phyloP scores from a whole-genome alignment of 2,113 vertebrate species.

The Morphnarchus princeps region DNA sequence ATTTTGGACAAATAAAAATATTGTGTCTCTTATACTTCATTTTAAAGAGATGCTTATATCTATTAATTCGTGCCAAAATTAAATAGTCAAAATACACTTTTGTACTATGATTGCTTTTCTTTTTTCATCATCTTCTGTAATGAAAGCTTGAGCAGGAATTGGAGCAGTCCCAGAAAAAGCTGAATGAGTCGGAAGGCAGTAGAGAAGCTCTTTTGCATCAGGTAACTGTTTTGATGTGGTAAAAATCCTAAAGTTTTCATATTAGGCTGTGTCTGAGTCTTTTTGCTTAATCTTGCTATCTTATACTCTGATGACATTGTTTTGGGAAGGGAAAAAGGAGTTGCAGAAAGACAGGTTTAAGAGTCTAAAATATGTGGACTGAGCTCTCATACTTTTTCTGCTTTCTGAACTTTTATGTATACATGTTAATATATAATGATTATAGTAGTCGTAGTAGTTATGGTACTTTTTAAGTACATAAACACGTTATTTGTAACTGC shows the following conservation, averaged over 20 bases:
- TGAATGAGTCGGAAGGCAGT: conserved; percentile 84
- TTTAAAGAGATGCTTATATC: not conserved
- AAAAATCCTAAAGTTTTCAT: not conserved
- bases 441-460: not conserved
- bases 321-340: not conserved
- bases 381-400: not conserved
- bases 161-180: conserved; percentile 73
- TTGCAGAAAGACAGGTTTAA: not conserved
- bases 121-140: conserved; percentile 14
- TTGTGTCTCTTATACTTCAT: accelerated
- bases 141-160: conserved; percentile 82
- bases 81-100: not conserved
- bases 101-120: not conserved
- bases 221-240: conserved; percentile 68
- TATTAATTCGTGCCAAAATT: not conserved
- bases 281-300: not conserved
- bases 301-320: not conserved
- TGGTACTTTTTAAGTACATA: not conserved
- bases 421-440: not conserved
- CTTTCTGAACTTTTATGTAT: not conserved
- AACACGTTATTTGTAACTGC: not conserved
- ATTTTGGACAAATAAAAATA: not conserved
- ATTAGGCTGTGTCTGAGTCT: not conserved
- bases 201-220: conserved; percentile 84
- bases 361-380: not conserved